A percentile compares a stretch with the other conserved stretches of the same genome.
These are phyloP conservation scores for Brachynemurus nebulosus DNA, from an alignment of 2,888 invertebrate species.

Conservation along the genomic window DNA sequence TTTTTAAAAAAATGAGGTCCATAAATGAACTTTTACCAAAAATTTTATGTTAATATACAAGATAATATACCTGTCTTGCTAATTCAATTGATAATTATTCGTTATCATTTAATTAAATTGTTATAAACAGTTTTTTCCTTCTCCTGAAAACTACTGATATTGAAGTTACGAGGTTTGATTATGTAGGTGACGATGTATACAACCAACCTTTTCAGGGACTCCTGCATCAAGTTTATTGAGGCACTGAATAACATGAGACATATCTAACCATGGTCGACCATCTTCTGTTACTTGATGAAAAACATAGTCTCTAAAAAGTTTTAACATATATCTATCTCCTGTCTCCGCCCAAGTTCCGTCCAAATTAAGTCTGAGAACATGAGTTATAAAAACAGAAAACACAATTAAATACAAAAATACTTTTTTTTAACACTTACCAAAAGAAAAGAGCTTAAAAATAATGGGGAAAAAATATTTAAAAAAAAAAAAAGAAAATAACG, in stretches of 20 bases:
- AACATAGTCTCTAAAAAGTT: slow-evolving; percentile 92
- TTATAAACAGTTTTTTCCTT: too few relatives aligned
- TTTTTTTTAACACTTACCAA: not conserved
- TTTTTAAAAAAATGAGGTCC: too few relatives aligned
- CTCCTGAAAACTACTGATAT: too few relatives aligned
- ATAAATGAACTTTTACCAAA: too few relatives aligned
- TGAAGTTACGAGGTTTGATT: too few relatives aligned
- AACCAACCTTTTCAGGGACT: slow-evolving; percentile 55
- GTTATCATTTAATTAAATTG: too few relatives aligned
- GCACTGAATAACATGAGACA: slow-evolving; percentile 87
- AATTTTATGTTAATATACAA: too few relatives aligned
- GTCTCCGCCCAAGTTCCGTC: slow-evolving; percentile 96
- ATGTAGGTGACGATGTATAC: too few relatives aligned
- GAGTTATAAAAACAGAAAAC: slow-evolving; percentile 15
- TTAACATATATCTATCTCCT: slow-evolving; percentile 95
- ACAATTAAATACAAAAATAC: not conserved
- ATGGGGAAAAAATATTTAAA: slow-evolving; percentile 2
- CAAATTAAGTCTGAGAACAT: slow-evolving; percentile 58
- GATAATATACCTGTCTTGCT: too few relatives aligned
- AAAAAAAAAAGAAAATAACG: too few relatives aligned
- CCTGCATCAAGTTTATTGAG: slow-evolving; percentile 87
- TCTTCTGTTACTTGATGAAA: slow-evolving; percentile 92
- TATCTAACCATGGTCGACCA: slow-evolving; percentile 90
- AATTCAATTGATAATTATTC: too few relatives aligned
- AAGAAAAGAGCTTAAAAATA: too few relatives aligned